Evolutionary conservation across 2,113 vertebrate species (phyloP).

Genomic region (Cyprinus carpio): DNA sequence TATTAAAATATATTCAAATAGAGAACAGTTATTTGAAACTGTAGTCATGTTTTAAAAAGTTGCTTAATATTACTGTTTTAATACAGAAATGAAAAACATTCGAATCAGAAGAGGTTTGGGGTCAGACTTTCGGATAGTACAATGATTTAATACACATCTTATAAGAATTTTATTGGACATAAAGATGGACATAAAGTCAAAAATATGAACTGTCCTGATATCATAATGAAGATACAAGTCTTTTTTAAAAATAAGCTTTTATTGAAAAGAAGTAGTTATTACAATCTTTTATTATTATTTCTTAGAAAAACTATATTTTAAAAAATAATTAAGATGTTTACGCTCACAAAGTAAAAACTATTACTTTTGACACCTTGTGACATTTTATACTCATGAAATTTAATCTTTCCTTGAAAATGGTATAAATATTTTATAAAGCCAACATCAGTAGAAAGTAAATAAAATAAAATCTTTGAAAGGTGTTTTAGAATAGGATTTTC

Average conservation of each 20-base stretch:
- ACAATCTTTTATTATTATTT: background rate
- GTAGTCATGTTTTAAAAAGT: background rate
- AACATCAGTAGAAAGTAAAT: background rate
- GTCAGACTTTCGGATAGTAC: background rate
- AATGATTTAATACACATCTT: background rate
- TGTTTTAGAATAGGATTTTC: background rate
- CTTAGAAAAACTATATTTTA: background rate
- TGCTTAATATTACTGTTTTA: background rate
- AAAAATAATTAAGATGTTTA: background rate
- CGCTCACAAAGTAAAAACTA: background rate
- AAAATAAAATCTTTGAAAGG: too few relatives aligned
- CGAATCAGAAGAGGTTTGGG: too few relatives aligned
- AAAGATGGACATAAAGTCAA: background rate
- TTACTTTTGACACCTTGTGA: background rate
- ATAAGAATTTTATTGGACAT: background rate
- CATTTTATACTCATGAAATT: background rate
- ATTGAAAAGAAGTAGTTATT: background rate
- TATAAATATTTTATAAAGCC: background rate
- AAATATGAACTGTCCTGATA: background rate
- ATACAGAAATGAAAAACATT: too few relatives aligned
- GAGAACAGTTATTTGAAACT: background rate
- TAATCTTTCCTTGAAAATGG: background rate
- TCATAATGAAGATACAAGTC: background rate
- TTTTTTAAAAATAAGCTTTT: background rate
- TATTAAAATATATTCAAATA: background rate